phyloP scores from a whole-genome alignment of 2,888 invertebrate species.

The Uloborus plumipes region DNA sequence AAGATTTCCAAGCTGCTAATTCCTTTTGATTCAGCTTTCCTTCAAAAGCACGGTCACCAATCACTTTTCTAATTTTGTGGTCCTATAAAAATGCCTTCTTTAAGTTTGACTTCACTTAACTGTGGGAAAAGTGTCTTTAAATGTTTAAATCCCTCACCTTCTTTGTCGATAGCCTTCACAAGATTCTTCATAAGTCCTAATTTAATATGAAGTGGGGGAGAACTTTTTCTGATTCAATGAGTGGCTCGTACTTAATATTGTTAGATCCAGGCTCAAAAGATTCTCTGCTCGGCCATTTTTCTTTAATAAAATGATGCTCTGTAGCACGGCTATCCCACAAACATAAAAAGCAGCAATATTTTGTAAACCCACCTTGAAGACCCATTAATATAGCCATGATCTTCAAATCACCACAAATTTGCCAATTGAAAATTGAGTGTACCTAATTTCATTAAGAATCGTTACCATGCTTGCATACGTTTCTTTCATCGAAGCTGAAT shows the following conservation, averaged over 20 bases:
- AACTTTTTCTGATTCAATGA: not conserved
- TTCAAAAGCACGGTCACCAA: too few species aligned
- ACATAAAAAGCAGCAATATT: slow-evolving; percentile 1
- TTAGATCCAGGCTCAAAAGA: not conserved
- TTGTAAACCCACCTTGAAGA: too few species aligned
- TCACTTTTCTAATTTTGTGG: too few species aligned
- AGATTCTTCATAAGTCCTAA: not conserved
- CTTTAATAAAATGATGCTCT: not conserved
- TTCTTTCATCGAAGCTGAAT: slow-evolving; percentile 62
- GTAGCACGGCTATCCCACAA: not conserved
- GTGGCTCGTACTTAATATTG: not conserved
- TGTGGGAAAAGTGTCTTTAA: too few species aligned
- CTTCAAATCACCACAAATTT: slow-evolving; percentile 18
- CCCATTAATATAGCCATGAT: too few species aligned
- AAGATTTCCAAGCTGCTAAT: too few species aligned
- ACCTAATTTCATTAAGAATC: slow-evolving; percentile 62
- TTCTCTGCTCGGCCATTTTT: not conserved
- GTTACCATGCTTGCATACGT: slow-evolving; percentile 61
- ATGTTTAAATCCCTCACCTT: not conserved
- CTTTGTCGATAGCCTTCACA: not conserved
- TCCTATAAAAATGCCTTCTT: too few species aligned
- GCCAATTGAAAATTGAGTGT: slow-evolving; percentile 9
- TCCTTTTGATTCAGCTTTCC: too few species aligned
- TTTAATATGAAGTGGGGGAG: not conserved
- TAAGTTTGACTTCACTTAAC: too few species aligned